These are phyloP conservation scores for Cynopterus sphinx DNA, from an alignment of 2,797 vertebrate species.

Conservation along the genomic window DNA sequence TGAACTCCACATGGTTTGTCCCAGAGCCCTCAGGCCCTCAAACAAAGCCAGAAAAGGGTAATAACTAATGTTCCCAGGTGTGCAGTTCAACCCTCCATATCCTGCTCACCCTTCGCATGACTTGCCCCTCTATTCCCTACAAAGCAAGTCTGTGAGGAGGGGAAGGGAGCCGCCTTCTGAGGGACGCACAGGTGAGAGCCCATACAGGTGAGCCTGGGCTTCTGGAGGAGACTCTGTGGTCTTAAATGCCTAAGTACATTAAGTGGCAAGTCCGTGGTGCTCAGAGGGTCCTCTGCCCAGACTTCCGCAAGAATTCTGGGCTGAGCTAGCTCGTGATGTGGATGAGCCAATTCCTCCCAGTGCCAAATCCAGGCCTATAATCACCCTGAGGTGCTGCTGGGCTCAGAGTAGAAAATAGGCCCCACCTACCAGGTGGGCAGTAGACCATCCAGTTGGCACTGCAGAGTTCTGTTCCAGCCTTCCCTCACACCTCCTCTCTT, in stretches of 20 bases:
- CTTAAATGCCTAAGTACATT: not conserved
- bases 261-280: not conserved
- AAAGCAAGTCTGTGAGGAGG: not conserved
- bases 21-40: not conserved
- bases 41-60: not conserved
- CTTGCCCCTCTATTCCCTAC: not conserved
- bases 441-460: fast-evolving
- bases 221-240: not conserved
- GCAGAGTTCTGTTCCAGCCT: not conserved
- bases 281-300: not conserved
- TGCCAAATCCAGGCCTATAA: fast-evolving
- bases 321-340: not conserved
- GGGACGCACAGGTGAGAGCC: not conserved
- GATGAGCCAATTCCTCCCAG: not conserved
- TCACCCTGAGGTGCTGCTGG: not conserved
- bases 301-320: not conserved
- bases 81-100: not conserved
- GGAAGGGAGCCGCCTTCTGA: not conserved
- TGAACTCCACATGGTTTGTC: not conserved
- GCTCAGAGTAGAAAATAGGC: not conserved
- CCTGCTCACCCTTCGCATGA: not conserved
- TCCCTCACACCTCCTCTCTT: not conserved
- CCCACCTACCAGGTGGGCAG: not conserved
- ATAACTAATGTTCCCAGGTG: not conserved
- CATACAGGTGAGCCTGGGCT: not conserved